These are phyloP conservation scores for Melikaiella ostensackeni DNA, from an alignment of 2,888 invertebrate genomes.

Conservation along the genomic window DNA sequence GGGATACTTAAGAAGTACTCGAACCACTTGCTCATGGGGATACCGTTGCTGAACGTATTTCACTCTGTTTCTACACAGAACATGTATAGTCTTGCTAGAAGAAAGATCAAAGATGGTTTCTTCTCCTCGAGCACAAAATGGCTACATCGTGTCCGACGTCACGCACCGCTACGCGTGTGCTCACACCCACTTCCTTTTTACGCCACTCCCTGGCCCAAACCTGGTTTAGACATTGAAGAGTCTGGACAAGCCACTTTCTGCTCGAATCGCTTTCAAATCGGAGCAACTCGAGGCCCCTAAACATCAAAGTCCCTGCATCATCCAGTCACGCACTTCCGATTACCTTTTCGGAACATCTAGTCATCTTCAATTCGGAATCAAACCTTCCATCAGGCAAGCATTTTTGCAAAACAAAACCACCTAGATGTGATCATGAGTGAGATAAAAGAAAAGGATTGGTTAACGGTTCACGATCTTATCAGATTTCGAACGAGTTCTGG, in stretches of 20 bases:
- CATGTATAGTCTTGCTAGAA: conserved; percentile 15
- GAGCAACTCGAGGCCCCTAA: conserved; percentile 37
- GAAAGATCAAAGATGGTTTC: conserved; percentile 66
- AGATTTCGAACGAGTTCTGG: conserved; percentile 31
- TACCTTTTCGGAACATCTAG: conserved; percentile 52
- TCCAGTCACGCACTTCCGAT: conserved; percentile 48
- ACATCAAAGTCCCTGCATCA: conserved; percentile 42
- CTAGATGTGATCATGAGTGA: background rate
- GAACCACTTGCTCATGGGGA: conserved; percentile 35
- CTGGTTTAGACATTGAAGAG: conserved; percentile 55
- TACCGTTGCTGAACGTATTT: conserved; percentile 21
- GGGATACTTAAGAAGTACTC: conserved; percentile 37
- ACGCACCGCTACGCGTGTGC: conserved; percentile 75
- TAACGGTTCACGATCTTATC: conserved; percentile 30
- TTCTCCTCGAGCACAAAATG: conserved; percentile 66
- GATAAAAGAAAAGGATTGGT: conserved; percentile 27
- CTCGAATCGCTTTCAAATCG: conserved; percentile 38
- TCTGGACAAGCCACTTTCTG: conserved; percentile 46
- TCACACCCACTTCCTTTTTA: conserved; percentile 78
- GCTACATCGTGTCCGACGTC: conserved; percentile 68
- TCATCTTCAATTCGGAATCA: background rate
- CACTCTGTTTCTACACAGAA: conserved; percentile 22
- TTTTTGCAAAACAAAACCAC: background rate
- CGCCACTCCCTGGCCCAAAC: conserved; percentile 74
- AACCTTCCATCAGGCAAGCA: background rate